A percentile compares a stretch with the other conserved stretches of the same genome.
phyloP scores from a whole-genome alignment of 2,113 vertebrate genomes.

The Bombycilla garrulus region DNA sequence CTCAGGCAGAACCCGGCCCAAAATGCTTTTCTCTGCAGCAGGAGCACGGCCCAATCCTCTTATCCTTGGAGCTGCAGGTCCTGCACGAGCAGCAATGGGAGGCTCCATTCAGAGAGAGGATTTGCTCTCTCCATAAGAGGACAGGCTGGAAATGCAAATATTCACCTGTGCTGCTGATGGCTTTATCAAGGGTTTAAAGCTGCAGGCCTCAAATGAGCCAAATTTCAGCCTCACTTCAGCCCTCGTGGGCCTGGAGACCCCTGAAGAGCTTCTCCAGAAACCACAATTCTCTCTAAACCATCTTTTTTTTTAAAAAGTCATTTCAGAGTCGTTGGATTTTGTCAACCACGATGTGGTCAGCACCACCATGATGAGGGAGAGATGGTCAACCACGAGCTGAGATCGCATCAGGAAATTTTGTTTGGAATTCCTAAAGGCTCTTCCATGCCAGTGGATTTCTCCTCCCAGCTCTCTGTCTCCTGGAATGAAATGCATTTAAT shows the following conservation, averaged over 20 bases:
- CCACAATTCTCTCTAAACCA: not conserved
- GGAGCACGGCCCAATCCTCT: not conserved
- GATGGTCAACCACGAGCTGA: not conserved
- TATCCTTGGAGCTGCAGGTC: not conserved
- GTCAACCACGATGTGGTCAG: not conserved
- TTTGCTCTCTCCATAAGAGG: constrained; percentile 24
- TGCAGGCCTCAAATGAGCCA: not conserved
- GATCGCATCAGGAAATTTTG: not conserved
- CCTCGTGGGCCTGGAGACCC: not conserved
- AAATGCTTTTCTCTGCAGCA: constrained; percentile 14
- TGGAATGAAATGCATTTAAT: not conserved
- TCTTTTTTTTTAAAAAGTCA: not conserved
- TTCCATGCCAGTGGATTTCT: not conserved
- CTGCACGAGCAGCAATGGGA: not conserved
- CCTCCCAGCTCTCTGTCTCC: not conserved
- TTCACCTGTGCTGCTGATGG: not conserved
- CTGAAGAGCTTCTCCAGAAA: not conserved
- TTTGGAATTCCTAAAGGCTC: not conserved
- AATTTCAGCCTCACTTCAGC: not conserved
- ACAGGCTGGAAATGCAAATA: constrained; percentile 21
- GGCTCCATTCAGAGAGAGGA: constrained; percentile 13
- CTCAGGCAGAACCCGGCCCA: not conserved
- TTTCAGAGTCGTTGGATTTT: not conserved
- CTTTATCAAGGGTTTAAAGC: not conserved
- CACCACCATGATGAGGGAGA: not conserved